Conservation (phyloP, 2,113 vertebrate genomes). For the Camarhynchus parvulus region DNA sequence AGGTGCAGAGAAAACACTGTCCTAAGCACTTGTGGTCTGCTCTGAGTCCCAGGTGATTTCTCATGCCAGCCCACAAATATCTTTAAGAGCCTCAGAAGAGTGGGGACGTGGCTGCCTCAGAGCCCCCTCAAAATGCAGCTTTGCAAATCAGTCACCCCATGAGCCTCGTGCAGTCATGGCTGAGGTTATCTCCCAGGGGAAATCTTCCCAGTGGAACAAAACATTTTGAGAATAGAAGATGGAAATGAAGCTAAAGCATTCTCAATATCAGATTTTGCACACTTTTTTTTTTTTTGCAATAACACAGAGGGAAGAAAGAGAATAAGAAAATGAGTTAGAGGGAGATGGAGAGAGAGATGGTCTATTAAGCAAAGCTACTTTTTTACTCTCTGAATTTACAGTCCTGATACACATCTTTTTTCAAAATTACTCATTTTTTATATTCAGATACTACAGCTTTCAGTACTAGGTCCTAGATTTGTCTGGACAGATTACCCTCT, state of each 20-base stretch:
- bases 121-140: not conserved
- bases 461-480: constrained; percentile 32
- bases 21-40: constrained; percentile 17
- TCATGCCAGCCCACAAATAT: not conserved
- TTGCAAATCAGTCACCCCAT: not conserved
- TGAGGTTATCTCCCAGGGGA: not conserved
- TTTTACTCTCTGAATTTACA: constrained; percentile 34
- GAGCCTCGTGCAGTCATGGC: not conserved
- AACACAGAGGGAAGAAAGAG: constrained; percentile 21
- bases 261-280: not conserved
- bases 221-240: not conserved
- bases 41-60: not conserved
- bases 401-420: constrained; percentile 50
- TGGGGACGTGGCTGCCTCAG: not conserved
- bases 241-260: constrained; percentile 29
- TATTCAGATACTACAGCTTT: constrained; percentile 43
- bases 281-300: not conserved
- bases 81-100: not conserved
- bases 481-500: constrained; percentile 56
- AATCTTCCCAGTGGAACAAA: constrained; percentile 27
- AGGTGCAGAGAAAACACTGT: constrained; percentile 29
- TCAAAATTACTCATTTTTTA: constrained; percentile 50
- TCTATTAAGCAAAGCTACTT: constrained; percentile 28
- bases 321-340: constrained; percentile 50
- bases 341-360: constrained; percentile 28